Conservation (phyloP, 2,888 invertebrate genomes). For the Epistrophe grossulariae region DNA sequence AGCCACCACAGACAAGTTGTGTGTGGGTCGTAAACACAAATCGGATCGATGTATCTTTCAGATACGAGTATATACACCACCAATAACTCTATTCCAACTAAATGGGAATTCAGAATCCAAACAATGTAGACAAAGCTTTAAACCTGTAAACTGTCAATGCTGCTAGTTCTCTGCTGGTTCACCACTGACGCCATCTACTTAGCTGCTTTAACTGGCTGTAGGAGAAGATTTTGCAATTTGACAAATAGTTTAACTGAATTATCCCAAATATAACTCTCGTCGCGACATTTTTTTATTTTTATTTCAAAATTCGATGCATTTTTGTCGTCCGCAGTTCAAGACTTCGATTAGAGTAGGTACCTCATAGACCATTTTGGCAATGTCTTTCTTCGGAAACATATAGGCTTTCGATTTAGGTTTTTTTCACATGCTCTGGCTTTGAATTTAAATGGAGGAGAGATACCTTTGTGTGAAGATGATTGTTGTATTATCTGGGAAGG, state of each 20-base stretch:
- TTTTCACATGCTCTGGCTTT: constrained; percentile 46
- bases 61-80: neutral
- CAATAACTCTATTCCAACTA: constrained; percentile 11
- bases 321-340: neutral
- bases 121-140: constrained; percentile 59
- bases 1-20: constrained; percentile 32
- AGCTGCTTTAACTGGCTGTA: neutral
- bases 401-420: constrained; percentile 54
- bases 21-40: constrained; percentile 54
- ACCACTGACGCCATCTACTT: constrained; percentile 26
- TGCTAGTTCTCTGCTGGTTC: neutral
- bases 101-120: constrained; percentile 42
- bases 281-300: constrained; percentile 12
- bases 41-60: constrained; percentile 18
- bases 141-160: constrained; percentile 54
- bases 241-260: constrained; percentile 60
- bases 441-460: neutral
- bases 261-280: constrained; percentile 45
- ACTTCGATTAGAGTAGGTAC: neutral
- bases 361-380: constrained; percentile 37
- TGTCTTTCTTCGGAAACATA: constrained; percentile 48
- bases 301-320: constrained; percentile 16
- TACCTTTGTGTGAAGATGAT: constrained; percentile 17
- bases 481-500: neutral
- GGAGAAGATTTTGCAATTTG: constrained; percentile 61